These are phyloP conservation scores for Hylaeus volcanicus DNA, from an alignment of 1,140 invertebrate species.

Conservation along the genomic window DNA sequence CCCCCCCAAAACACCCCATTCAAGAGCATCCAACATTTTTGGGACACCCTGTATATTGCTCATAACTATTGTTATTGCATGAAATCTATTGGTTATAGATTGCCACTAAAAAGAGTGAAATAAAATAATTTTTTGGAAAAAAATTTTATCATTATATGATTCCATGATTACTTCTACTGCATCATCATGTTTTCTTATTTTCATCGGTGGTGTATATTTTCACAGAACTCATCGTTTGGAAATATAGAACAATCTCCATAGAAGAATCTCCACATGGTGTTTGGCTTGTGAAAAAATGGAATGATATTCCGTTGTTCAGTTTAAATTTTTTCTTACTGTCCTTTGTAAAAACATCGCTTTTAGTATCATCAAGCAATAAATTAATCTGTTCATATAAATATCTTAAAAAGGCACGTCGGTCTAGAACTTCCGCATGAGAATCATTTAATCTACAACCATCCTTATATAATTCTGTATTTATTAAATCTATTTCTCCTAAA, in stretches of 20 bases:
- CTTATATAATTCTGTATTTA: constrained; percentile 82
- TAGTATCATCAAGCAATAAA: constrained; percentile 69
- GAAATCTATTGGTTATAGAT: too few species aligned
- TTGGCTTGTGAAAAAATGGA: constrained; percentile 93
- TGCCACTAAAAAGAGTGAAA: too few species aligned
- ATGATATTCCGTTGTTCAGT: constrained; percentile 84
- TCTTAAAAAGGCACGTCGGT: constrained; percentile 89
- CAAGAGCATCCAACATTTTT: too few species aligned
- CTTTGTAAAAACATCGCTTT: constrained; percentile 78
- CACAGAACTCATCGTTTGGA: constrained; percentile 77
- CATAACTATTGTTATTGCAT: too few species aligned
- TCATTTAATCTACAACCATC: constrained; percentile 90
- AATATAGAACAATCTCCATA: constrained; percentile 92
- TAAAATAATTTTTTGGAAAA: too few species aligned
- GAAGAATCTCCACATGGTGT: constrained; percentile 90
- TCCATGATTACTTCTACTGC: constrained; percentile 71
- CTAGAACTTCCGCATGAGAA: constrained; percentile 95
- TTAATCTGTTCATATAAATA: constrained; percentile 87
- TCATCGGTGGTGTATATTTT: constrained; percentile 47
- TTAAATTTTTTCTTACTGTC: constrained; percentile 74
- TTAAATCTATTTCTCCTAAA: constrained; percentile 83
- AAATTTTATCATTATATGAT: background rate
- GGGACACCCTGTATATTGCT: too few species aligned
- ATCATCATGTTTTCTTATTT: constrained; percentile 58
- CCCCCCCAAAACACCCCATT: too few species aligned